Evolutionary conservation across 2,797 vertebrate species (phyloP).

Genomic region (Psittacula derbiana): DNA sequence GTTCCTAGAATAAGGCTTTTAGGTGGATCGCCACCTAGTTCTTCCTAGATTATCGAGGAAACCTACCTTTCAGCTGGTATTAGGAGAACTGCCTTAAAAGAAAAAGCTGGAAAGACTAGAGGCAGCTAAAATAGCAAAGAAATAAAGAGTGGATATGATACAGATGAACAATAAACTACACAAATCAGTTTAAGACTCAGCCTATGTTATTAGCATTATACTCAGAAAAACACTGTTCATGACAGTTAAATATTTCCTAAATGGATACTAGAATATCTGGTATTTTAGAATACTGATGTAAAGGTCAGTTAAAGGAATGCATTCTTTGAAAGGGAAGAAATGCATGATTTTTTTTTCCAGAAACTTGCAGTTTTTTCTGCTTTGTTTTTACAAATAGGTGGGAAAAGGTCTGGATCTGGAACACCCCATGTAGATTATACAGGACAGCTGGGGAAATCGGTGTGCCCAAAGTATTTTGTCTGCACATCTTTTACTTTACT

Average conservation of each 20-base stretch:
- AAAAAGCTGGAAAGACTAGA: neutral
- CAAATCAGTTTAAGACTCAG: neutral
- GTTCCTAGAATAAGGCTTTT: neutral
- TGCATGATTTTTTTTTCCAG: neutral
- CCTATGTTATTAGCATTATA: neutral
- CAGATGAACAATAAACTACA: neutral
- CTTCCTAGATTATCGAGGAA: neutral
- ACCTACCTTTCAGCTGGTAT: neutral
- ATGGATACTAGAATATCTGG: neutral
- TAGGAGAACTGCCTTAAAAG: neutral
- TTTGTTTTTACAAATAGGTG: neutral
- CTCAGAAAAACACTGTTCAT: neutral
- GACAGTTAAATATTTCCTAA: neutral
- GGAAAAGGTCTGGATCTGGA: neutral
- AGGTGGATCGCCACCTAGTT: neutral
- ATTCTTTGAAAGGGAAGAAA: neutral
- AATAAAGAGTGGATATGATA: neutral
- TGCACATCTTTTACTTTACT: neutral
- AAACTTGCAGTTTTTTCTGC: neutral
- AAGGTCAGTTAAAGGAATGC: neutral
- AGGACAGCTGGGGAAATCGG: neutral
- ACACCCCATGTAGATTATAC: neutral
- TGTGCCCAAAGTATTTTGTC: neutral
- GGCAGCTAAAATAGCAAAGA: neutral
- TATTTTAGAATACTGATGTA: neutral